Conservation (phyloP, 2,113 vertebrate genomes). For the Corynorhinus townsendii region DNA sequence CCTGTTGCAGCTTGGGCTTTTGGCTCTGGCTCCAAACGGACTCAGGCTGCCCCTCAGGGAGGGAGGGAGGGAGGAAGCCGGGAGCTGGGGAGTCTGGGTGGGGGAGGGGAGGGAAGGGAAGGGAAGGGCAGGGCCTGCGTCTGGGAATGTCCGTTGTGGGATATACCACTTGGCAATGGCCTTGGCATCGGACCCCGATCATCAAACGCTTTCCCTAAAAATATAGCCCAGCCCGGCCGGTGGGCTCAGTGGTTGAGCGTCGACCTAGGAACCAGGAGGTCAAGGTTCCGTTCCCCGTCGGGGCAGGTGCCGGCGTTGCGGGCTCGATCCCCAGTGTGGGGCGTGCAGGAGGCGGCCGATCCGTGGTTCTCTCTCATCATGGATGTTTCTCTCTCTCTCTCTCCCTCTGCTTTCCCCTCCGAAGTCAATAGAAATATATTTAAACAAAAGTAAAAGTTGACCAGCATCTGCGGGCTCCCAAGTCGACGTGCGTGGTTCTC, state of each 20-base stretch:
- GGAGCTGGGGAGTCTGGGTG: neutral
- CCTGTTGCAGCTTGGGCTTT: conserved; percentile 37
- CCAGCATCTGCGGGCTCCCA: conserved; percentile 18
- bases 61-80: neutral
- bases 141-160: accelerated
- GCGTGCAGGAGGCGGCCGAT: no score
- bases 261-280: no score
- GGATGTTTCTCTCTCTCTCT: no score
- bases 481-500: conserved; percentile 23
- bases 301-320: no score
- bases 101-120: no score
- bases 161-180: no score
- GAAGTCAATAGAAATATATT: no score
- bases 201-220: neutral
- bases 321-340: no score
- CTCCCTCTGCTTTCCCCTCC: no score
- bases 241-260: no score
- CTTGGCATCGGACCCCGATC: neutral
- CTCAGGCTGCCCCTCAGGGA: neutral
- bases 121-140: accelerated
- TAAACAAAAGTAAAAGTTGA: neutral
- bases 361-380: no score
- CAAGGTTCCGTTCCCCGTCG: no score
- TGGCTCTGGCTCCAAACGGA: neutral
- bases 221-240: neutral